phyloP scores from a whole-genome alignment of 2,797 vertebrate species.

The Pangasius krempfi region DNA sequence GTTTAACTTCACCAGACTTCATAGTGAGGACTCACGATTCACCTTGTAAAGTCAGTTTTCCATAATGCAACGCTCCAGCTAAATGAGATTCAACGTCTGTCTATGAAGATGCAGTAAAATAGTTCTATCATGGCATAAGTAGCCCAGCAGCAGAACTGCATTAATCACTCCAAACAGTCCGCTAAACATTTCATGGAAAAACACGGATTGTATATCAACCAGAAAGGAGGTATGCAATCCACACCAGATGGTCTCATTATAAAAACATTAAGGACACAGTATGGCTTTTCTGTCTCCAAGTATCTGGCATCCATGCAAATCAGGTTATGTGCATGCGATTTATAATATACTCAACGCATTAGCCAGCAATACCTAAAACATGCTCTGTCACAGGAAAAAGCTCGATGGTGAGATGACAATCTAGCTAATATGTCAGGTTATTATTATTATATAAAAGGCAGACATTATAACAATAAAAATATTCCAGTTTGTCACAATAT shows the following conservation, averaged over 20 bases:
- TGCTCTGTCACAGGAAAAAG: background rate
- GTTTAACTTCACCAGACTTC: background rate
- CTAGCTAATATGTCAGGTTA: background rate
- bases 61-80: background rate
- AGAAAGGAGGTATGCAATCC: constrained; percentile 39
- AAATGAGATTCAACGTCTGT: background rate
- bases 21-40: background rate
- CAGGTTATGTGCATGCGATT: constrained; percentile 21
- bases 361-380: background rate
- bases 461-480: background rate
- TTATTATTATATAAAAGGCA: background rate
- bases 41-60: background rate
- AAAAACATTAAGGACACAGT: constrained; percentile 52
- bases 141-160: constrained; percentile 20
- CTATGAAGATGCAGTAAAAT: background rate
- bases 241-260: constrained; percentile 50
- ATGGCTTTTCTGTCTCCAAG: constrained; percentile 37
- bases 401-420: background rate
- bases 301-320: constrained; percentile 34
- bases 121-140: constrained; percentile 15
- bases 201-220: constrained; percentile 30
- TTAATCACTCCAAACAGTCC: constrained; percentile 17
- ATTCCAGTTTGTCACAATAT: background rate
- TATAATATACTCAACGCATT: background rate
- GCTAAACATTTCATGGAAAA: constrained; percentile 17